A percentile compares a stretch with the other conserved stretches of the same genome.
Evolutionary conservation across 2,113 vertebrate species (phyloP).

Genomic region (Pachycephala philippinensis): DNA sequence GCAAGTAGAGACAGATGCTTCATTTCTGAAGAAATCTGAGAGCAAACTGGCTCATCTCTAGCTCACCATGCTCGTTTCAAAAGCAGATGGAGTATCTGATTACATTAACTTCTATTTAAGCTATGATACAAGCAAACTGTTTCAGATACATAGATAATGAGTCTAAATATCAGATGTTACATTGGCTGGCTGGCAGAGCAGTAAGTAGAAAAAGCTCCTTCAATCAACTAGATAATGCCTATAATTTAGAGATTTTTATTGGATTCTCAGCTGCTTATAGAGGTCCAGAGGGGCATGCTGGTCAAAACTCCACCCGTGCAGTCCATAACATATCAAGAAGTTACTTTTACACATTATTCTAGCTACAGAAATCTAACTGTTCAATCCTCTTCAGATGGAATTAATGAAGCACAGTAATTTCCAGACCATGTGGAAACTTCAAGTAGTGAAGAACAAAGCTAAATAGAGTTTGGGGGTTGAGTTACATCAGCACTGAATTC

Average conservation of each 20-base stretch:
- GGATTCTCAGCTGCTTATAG: background rate
- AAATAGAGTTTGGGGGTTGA: background rate
- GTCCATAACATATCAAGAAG: background rate
- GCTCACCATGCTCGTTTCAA: conserved; percentile 14
- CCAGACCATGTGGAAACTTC: conserved; percentile 3
- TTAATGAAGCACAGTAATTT: conserved; percentile 24
- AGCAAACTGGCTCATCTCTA: conserved; percentile 39
- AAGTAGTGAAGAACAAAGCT: conserved; percentile 26
- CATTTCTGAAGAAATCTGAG: conserved; percentile 27
- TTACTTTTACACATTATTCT: background rate
- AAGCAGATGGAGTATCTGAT: conserved; percentile 56
- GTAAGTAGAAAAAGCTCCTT: conserved; percentile 19
- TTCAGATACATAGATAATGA: conserved; percentile 61
- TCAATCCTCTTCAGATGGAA: background rate
- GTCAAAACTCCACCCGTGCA: background rate
- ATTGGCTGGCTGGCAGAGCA: conserved; percentile 39
- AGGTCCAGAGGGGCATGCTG: background rate
- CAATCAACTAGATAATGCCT: background rate
- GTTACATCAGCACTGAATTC: background rate
- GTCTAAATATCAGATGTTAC: conserved; percentile 65
- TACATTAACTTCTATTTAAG: conserved; percentile 65
- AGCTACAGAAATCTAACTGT: background rate
- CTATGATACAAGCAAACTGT: conserved; percentile 62
- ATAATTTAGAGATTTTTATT: background rate
- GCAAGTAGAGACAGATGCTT: conserved; percentile 30